A percentile compares a stretch with the other conserved stretches of the same genome.
Conservation (phyloP, 2,797 vertebrate genomes). For the Microctenopoma stevenorrisi region DNA sequence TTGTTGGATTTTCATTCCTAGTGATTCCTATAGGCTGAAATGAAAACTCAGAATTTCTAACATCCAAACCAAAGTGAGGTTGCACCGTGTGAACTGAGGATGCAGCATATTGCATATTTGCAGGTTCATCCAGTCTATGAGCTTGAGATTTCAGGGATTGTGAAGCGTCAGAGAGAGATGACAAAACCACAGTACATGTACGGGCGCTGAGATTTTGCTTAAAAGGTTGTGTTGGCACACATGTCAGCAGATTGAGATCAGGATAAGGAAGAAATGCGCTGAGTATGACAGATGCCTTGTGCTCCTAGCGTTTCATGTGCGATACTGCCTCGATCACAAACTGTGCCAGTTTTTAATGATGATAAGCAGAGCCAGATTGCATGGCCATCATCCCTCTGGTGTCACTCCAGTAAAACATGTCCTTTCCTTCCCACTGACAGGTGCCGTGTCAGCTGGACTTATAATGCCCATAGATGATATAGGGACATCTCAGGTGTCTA, state of each 20-base stretch:
- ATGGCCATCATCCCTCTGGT: slow-evolving; percentile 54
- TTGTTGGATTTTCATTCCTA: no score
- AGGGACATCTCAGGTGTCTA: background rate
- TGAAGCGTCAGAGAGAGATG: slow-evolving; percentile 3
- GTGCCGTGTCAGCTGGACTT: slow-evolving; percentile 52
- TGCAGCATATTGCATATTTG: background rate
- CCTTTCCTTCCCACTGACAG: slow-evolving; percentile 46
- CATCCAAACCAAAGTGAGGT: background rate
- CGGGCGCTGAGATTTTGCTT: slow-evolving; percentile 29
- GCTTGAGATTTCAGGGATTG: slow-evolving; percentile 6
- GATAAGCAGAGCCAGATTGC: slow-evolving; percentile 63
- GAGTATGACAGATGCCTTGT: slow-evolving; percentile 59
- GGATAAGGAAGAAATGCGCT: slow-evolving; percentile 54
- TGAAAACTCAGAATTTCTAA: no score
- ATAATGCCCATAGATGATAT: background rate
- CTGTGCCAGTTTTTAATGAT: slow-evolving; percentile 58
- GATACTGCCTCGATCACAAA: slow-evolving; percentile 27
- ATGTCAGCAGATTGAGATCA: slow-evolving; percentile 50
- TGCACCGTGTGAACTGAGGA: background rate
- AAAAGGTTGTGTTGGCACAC: slow-evolving; percentile 30
- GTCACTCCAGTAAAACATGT: slow-evolving; percentile 50
- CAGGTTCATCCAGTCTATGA: background rate
- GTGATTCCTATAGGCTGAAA: no score
- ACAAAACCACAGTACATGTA: background rate
- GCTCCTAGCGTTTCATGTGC: slow-evolving; percentile 35